A percentile compares a stretch with the other conserved stretches of the same genome.
phyloP scores from a whole-genome alignment of 2,113 vertebrate species.

The Poecilia latipinna region DNA sequence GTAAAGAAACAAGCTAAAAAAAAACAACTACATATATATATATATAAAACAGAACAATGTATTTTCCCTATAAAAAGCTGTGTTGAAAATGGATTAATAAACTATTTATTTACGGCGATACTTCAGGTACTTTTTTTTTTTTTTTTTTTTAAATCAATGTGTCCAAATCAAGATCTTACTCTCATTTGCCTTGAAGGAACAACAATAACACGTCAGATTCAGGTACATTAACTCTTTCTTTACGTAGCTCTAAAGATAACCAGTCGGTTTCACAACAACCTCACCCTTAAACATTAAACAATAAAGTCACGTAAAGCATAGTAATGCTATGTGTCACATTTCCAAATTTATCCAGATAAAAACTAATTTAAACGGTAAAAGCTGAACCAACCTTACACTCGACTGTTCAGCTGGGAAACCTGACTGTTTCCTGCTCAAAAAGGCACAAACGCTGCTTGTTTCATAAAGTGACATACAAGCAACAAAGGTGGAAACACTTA shows the following conservation, averaged over 20 bases:
- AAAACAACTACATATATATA: too few relatives aligned
- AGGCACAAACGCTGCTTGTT: neutral
- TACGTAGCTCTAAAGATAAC: neutral
- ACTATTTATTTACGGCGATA: too few relatives aligned
- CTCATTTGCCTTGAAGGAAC: neutral
- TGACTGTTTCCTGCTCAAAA: conserved; percentile 9
- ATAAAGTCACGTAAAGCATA: neutral
- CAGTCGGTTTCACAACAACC: neutral
- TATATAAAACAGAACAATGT: too few relatives aligned
- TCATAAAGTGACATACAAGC: neutral
- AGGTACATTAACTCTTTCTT: neutral
- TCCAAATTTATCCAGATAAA: neutral
- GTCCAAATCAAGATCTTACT: neutral
- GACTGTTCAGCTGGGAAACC: conserved; percentile 26
- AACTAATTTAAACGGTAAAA: conserved; percentile 6
- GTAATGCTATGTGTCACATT: neutral
- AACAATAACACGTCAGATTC: neutral
- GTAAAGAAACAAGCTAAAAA: too few relatives aligned
- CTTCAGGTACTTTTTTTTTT: neutral
- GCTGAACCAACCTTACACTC: conserved; percentile 21
- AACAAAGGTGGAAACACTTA: conserved; percentile 24
- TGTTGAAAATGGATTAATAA: too few relatives aligned
- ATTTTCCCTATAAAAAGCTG: too few relatives aligned
- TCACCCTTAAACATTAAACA: neutral
- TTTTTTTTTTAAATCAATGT: neutral